Conservation (phyloP, 2,888 invertebrate genomes). For the Adelphocoris suturalis region DNA sequence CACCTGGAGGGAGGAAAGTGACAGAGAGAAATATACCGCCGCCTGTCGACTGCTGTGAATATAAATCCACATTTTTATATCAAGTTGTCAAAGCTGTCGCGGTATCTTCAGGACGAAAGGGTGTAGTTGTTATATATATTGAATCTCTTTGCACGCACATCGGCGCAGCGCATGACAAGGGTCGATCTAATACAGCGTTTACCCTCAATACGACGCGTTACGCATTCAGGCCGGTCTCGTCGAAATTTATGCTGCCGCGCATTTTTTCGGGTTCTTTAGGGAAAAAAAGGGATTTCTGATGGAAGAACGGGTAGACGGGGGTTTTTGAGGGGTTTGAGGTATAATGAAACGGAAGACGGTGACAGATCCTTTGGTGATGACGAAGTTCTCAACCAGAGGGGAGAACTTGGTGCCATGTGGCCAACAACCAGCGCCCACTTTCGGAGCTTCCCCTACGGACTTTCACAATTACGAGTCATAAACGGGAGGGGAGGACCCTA, state of each 20-base stretch:
- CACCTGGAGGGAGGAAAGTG: neutral
- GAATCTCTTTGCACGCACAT: conserved; percentile 59
- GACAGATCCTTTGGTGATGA: neutral
- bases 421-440: neutral
- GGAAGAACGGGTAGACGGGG: neutral
- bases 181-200: conserved; percentile 59
- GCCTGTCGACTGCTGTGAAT: conserved; percentile 57
- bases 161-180: conserved; percentile 45
- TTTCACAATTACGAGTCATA: conserved; percentile 57
- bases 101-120: conserved; percentile 27
- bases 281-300: neutral
- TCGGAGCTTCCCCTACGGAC: neutral
- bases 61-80: conserved; percentile 61
- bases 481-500: conserved; percentile 34
- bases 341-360: neutral
- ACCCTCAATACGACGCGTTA: conserved; percentile 8
- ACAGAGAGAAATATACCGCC: conserved; percentile 39
- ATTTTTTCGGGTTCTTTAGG: neutral
- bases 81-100: conserved; percentile 62
- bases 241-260: conserved; percentile 10
- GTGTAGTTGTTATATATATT: conserved; percentile 31
- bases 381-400: conserved; percentile 19
- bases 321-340: neutral
- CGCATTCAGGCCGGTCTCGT: conserved; percentile 7
- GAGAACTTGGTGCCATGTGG: conserved; percentile 22